Evolutionary conservation across 1,140 invertebrate genomes (phyloP).

Genomic region (Melitaea cinxia): DNA sequence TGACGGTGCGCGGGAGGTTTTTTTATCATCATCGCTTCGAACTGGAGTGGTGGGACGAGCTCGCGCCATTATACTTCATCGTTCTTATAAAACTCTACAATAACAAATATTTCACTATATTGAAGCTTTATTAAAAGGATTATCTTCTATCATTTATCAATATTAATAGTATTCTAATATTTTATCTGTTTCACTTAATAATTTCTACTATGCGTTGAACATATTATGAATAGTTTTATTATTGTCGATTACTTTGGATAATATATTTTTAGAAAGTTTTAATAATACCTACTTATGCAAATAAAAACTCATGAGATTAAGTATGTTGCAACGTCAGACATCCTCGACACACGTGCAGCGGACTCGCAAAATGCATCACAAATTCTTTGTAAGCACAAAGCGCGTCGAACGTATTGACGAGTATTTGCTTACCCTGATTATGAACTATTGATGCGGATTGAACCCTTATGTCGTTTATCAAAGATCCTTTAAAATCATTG

Average conservation of each 20-base stretch:
- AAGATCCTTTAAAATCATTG: constrained; percentile 24
- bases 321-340: not conserved
- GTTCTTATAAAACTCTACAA: constrained; percentile 25
- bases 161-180: too few species aligned
- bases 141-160: not conserved
- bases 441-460: constrained; percentile 44
- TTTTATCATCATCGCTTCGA: constrained; percentile 66
- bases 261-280: too few species aligned
- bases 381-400: constrained; percentile 42
- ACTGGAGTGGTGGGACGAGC: constrained; percentile 64
- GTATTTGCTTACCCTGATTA: constrained; percentile 59
- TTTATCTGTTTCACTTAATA: too few species aligned
- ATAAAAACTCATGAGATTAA: not conserved
- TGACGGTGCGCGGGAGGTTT: constrained; percentile 73
- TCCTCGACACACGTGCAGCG: not conserved
- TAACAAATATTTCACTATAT: constrained; percentile 26
- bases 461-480: constrained; percentile 44
- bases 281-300: not conserved
- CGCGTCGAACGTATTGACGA: constrained; percentile 58
- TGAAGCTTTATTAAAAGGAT: constrained; percentile 7
- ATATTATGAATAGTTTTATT: too few species aligned
- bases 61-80: constrained; percentile 46
- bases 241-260: too few species aligned
- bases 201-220: too few species aligned
- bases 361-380: not conserved